A percentile compares a stretch with the other conserved stretches of the same genome.
Conservation (phyloP, 2,888 invertebrate genomes). For the Tipula confusa region DNA sequence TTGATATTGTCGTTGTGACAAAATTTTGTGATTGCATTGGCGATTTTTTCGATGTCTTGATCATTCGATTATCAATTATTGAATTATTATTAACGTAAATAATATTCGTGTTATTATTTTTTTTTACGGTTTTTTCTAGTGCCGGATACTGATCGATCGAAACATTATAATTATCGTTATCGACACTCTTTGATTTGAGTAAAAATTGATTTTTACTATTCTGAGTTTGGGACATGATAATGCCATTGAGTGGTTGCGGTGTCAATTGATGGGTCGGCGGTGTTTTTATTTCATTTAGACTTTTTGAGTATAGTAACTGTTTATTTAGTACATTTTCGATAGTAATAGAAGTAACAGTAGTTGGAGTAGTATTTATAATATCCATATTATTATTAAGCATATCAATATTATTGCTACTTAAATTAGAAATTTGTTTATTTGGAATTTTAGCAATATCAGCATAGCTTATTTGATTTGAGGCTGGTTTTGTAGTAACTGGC, state of each 20-base stretch:
- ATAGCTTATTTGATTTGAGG: constrained; percentile 56
- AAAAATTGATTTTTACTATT: constrained; percentile 36
- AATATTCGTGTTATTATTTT: neutral
- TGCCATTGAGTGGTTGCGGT: constrained; percentile 32
- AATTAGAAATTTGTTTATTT: constrained; percentile 34
- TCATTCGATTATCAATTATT: constrained; percentile 15
- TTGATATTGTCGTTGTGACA: neutral
- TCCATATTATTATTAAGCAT: neutral
- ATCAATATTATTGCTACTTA: constrained; percentile 8
- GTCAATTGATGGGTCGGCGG: constrained; percentile 33
- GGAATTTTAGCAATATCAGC: constrained; percentile 73
- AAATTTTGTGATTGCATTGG: neutral
- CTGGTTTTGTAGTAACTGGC: constrained; percentile 21
- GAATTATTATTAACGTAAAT: neutral
- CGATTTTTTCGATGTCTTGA: neutral
- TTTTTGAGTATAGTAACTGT: constrained; percentile 33
- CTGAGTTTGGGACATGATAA: constrained; percentile 37
- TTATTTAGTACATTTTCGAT: neutral
- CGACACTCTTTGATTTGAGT: constrained; percentile 49
- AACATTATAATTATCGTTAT: constrained; percentile 44
- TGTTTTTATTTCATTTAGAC: constrained; percentile 36
- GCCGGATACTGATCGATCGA: constrained; percentile 51
- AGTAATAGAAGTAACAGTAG: neutral
- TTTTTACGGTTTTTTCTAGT: constrained; percentile 49
- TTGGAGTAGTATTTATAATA: neutral